A percentile compares a stretch with the other conserved stretches of the same genome.
These are phyloP conservation scores for Chelidonichthys spinosus DNA, from an alignment of 2,797 vertebrate genomes.

Conservation along the genomic window DNA sequence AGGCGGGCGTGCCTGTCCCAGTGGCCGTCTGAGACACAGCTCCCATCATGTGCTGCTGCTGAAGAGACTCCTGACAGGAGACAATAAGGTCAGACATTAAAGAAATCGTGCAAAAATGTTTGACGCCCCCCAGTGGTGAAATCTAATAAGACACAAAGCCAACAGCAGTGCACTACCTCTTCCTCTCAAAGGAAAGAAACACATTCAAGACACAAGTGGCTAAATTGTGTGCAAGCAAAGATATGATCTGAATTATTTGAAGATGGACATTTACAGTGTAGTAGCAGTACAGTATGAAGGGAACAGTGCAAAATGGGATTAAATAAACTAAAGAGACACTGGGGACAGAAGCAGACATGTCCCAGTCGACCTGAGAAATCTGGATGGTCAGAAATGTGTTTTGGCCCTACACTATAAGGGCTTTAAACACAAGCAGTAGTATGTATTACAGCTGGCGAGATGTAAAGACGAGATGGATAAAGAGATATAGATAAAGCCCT, in stretches of 20 bases:
- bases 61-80: constrained; percentile 82
- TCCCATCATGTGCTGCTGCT: constrained; percentile 90
- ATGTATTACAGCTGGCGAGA: too few relatives aligned
- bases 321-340: background rate
- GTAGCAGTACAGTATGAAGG: too few relatives aligned
- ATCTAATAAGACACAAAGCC: constrained; percentile 7
- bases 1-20: constrained; percentile 84
- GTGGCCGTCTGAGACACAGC: constrained; percentile 79
- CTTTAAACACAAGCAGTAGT: background rate
- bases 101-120: constrained; percentile 4
- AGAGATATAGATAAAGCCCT: constrained; percentile 10
- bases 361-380: constrained; percentile 2
- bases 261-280: too few relatives aligned
- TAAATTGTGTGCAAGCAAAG: too few relatives aligned
- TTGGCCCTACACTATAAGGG: background rate
- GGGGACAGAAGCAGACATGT: background rate
- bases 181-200: background rate
- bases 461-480: too few relatives aligned
- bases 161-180: background rate
- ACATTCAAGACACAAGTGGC: too few relatives aligned
- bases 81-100: background rate
- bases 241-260: background rate
- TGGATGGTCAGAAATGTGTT: constrained; percentile 19
- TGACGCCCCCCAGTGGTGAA: background rate
- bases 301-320: background rate